Evolutionary conservation across 2,888 invertebrate species (phyloP).

Genomic region (Lobophora halterata): DNA sequence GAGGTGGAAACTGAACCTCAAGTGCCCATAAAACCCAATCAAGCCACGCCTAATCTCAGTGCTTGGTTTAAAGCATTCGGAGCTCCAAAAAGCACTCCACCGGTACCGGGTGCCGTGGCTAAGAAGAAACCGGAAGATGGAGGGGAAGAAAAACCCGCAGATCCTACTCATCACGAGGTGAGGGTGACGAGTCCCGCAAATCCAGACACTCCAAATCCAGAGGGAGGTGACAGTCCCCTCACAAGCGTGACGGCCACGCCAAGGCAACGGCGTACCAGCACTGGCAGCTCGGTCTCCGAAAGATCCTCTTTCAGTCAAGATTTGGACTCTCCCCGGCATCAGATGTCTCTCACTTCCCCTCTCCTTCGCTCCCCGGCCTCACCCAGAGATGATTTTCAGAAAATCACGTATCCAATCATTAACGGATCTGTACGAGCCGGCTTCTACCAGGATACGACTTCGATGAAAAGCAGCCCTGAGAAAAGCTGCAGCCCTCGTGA

Average conservation of each 20-base stretch:
- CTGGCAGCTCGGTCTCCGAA: constrained; percentile 90
- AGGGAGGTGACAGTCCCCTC: constrained; percentile 70
- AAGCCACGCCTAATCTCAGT: constrained; percentile 91
- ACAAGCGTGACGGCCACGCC: constrained; percentile 54
- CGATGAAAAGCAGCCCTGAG: constrained; percentile 90
- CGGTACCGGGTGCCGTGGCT: constrained; percentile 58
- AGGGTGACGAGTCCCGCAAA: constrained; percentile 58
- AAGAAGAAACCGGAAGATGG: constrained; percentile 83
- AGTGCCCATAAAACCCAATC: constrained; percentile 64
- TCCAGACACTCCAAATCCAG: constrained; percentile 61
- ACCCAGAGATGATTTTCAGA: constrained; percentile 86
- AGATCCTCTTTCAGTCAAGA: constrained; percentile 89
- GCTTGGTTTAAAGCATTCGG: constrained; percentile 97
- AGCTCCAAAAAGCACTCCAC: constrained; percentile 85
- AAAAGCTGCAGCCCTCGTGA: constrained; percentile 91
- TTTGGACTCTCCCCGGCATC: constrained; percentile 87
- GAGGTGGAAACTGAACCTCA: constrained; percentile 67
- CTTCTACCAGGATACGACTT: constrained; percentile 94
- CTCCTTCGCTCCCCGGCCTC: constrained; percentile 88
- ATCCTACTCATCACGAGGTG: constrained; percentile 49
- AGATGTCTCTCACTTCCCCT: constrained; percentile 87
- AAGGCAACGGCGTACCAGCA: constrained; percentile 86
- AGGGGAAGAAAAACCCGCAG: constrained; percentile 64
- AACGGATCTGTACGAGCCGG: constrained; percentile 93
- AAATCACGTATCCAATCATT: constrained; percentile 86